These are phyloP conservation scores for Tolmerus cingulatus DNA, from an alignment of 2,888 invertebrate genomes.

Conservation along the genomic window DNA sequence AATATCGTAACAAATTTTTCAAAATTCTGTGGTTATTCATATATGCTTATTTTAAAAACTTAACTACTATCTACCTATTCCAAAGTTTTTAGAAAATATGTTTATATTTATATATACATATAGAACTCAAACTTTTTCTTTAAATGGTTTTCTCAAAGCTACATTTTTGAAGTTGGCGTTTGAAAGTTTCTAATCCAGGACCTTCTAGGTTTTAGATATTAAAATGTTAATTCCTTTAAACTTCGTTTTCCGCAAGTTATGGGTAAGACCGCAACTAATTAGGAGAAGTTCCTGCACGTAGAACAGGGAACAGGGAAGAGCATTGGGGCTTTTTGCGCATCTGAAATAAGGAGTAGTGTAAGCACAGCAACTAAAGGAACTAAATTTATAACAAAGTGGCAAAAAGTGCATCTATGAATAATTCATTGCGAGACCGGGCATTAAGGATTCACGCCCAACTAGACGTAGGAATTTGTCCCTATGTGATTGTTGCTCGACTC, in stretches of 20 bases:
- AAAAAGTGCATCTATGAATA: conserved; percentile 31
- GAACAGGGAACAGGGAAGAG: neutral
- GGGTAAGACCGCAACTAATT: neutral
- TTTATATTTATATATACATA: too few relatives aligned
- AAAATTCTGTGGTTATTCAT: too few relatives aligned
- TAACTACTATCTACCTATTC: too few relatives aligned
- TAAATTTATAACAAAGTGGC: neutral
- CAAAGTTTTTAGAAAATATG: too few relatives aligned
- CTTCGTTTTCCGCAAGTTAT: neutral
- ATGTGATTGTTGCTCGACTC: conserved; percentile 14
- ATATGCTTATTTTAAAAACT: too few relatives aligned
- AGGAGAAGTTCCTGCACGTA: neutral
- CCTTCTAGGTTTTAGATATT: neutral
- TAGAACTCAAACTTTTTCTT: too few relatives aligned
- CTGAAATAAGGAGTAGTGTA: neutral
- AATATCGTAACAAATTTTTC: too few relatives aligned
- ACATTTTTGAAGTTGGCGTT: too few relatives aligned
- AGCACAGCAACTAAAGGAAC: neutral
- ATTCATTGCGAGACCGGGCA: conserved; percentile 10
- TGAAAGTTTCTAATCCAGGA: too few relatives aligned
- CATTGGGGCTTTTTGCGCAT: neutral
- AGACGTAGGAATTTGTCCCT: neutral
- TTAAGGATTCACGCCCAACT: conserved; percentile 33
- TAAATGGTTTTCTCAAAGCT: too few relatives aligned
- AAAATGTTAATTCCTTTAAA: neutral